Evolutionary conservation across 2,888 invertebrate species (phyloP).

Genomic region (Harmothoe impar): DNA sequence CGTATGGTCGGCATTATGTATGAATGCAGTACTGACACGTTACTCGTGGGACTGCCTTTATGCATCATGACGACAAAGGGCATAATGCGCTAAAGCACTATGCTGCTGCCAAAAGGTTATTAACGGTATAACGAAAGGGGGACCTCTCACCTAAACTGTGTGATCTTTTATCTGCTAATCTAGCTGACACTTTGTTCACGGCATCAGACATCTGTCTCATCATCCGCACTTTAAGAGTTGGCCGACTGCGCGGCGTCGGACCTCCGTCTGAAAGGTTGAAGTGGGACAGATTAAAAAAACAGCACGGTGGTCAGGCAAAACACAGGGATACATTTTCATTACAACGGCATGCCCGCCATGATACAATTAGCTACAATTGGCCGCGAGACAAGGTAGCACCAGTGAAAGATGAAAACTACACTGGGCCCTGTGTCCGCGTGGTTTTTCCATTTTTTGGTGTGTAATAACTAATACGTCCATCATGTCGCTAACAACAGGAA

Average conservation of each 20-base stretch:
- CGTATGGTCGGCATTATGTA: too few species aligned
- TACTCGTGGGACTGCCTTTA: too few species aligned
- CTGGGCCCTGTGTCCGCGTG: too few species aligned
- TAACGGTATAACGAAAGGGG: not conserved
- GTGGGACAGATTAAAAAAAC: not conserved
- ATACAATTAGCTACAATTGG: slow-evolving; percentile 3
- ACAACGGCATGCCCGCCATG: not conserved
- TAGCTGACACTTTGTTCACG: slow-evolving; percentile 66
- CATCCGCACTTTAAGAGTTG: slow-evolving; percentile 54
- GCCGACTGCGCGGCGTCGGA: not conserved
- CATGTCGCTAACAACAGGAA: too few species aligned
- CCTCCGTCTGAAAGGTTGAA: not conserved
- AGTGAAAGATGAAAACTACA: too few species aligned
- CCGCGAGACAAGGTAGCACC: not conserved
- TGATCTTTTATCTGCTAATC: slow-evolving; percentile 65
- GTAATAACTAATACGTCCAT: too few species aligned
- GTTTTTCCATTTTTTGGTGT: too few species aligned
- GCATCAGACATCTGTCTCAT: slow-evolving; percentile 68
- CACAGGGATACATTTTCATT: slow-evolving; percentile 1
- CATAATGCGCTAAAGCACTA: too few species aligned
- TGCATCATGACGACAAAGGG: too few species aligned
- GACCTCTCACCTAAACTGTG: slow-evolving; percentile 59
- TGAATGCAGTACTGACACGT: too few species aligned
- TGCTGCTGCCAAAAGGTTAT: too few species aligned
- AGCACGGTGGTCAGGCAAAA: not conserved